Base-by-base conservation (phyloP, 2,113 vertebrate genomes). In the Dicrurus megarhynchus region DNA sequence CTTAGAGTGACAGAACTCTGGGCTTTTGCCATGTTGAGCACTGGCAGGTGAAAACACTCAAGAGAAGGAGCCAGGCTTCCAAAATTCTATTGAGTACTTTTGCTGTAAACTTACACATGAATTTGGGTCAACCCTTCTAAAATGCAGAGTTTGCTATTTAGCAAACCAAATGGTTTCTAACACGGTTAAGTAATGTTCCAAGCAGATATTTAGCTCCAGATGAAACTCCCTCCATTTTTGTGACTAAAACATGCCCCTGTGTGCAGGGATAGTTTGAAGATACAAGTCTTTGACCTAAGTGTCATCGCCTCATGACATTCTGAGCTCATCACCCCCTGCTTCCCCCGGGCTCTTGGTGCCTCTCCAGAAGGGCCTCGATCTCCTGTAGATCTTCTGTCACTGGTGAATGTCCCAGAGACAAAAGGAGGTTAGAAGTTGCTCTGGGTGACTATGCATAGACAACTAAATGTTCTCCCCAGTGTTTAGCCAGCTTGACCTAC, bases 301-400 rank as follows among this genome's bases (percentile, higher is more conserved):
- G 30, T 80, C 35, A 39, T 9, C 1, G 2, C 1, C 16, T 60
- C 5, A 0, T 37, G 42, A 28, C 1, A 12, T 56, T 70, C 81
- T 35, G 46, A 79, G 7, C 14, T 87, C 6, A 77, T 28, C 7
- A 17, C 3, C 4, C 0, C 23, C 16, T 61, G 13, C 5, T 30
- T 39, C 4, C 8, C 7, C 2, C 1, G 11, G 18, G 8, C 10
- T 53, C 20, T 27, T 41, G 5, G 21, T 56, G 2, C 6, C 13
- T n/a, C 10, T 75, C 20, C 33, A 42, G 46, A 74, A 73, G 7
- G 12, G 1, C 10, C 37, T 21, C 1, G 6, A 16, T 28, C 15
- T 74, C 17, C 18, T 79, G 19, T 12, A 87, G 18, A 21, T 88
- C 7, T 81, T 52, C 27, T 73, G 35, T 41, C 23, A 19, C 11